Evolutionary conservation across 2,888 invertebrate genomes (phyloP).

Genomic region (Leucophenga montana): DNA sequence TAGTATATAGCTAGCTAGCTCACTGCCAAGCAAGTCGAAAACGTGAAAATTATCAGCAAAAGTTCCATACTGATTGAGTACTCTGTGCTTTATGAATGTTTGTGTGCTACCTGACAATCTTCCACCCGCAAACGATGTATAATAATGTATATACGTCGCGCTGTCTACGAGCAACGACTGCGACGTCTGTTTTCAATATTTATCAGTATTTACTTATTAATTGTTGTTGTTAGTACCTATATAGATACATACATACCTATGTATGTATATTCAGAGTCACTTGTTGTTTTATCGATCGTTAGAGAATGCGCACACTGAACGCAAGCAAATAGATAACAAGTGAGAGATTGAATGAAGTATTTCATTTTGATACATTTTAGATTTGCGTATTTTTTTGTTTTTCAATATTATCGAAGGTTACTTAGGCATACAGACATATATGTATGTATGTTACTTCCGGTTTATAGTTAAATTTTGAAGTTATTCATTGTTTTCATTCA

Average conservation of each 20-base stretch:
- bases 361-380: slow-evolving; percentile 36
- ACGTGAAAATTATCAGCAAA: slow-evolving; percentile 24
- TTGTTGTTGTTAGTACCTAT: slow-evolving; percentile 4
- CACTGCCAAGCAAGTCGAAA: not conserved
- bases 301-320: not conserved
- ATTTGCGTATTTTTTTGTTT: slow-evolving; percentile 26
- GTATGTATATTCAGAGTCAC: not conserved
- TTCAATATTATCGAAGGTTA: too few relatives aligned
- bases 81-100: slow-evolving; percentile 8
- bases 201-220: slow-evolving; percentile 20
- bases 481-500: too few relatives aligned
- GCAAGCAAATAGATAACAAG: slow-evolving; percentile 7
- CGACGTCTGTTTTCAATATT: slow-evolving; percentile 25
- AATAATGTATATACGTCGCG: not conserved
- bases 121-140: too few relatives aligned
- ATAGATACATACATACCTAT: not conserved
- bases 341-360: slow-evolving; percentile 18
- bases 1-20: not conserved
- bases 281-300: slow-evolving; percentile 24
- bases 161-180: not conserved
- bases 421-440: too few relatives aligned
- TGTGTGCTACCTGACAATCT: not conserved
- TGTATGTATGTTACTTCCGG: too few relatives aligned
- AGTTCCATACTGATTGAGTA: slow-evolving; percentile 5
- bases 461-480: too few relatives aligned